phyloP scores from a whole-genome alignment of 1,140 invertebrate genomes.

The Octopus bimaculoides region DNA sequence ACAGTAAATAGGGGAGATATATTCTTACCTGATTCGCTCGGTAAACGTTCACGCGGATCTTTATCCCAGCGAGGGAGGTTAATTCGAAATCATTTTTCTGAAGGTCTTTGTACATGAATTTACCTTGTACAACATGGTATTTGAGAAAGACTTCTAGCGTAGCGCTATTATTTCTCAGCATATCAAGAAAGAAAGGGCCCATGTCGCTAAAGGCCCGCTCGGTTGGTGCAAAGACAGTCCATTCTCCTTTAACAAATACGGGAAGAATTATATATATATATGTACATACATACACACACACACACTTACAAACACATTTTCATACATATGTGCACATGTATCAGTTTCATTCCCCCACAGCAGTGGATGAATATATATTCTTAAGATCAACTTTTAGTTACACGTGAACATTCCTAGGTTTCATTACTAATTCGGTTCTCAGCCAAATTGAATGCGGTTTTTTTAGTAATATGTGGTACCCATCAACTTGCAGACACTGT shows the following conservation, averaged over 20 bases:
- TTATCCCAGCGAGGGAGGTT: conserved; percentile 21
- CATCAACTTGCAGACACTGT: too few species aligned
- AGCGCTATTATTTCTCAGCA: conserved; percentile 63
- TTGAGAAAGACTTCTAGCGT: conserved; percentile 72
- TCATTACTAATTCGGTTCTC: too few species aligned
- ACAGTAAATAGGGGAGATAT: too few species aligned
- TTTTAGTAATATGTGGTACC: too few species aligned
- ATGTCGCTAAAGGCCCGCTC: conserved; percentile 70
- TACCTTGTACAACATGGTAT: conserved; percentile 66
- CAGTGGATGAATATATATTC: too few species aligned
- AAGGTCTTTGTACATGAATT: conserved; percentile 21
- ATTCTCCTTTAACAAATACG: conserved; percentile 55
- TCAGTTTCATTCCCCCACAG: too few species aligned
- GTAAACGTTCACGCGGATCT: conserved; percentile 29
- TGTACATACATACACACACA: neutral
- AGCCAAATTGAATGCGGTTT: too few species aligned
- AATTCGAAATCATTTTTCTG: conserved; percentile 23
- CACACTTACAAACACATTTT: neutral
- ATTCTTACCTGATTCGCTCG: conserved; percentile 24
- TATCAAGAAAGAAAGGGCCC: conserved; percentile 64
- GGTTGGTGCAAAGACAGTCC: conserved; percentile 81
- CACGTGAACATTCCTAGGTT: too few species aligned
- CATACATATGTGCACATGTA: too few species aligned
- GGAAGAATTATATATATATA: neutral
- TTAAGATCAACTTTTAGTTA: too few species aligned